These are phyloP conservation scores for Andrena praecox DNA, from an alignment of 2,888 invertebrate genomes.

Conservation along the genomic window DNA sequence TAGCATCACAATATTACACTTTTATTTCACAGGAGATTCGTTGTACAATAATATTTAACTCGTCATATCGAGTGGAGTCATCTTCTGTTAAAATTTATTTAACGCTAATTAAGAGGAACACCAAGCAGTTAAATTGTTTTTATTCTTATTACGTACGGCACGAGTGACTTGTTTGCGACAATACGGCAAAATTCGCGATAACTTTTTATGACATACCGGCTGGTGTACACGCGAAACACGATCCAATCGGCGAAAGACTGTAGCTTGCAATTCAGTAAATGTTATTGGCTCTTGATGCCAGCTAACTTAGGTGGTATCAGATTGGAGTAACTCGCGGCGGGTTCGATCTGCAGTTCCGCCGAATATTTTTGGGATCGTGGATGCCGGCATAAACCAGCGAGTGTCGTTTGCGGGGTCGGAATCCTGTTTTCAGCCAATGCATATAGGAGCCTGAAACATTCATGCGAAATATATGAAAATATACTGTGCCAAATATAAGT, in stretches of 20 bases:
- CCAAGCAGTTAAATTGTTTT: background rate
- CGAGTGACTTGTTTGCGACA: background rate
- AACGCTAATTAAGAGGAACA: too few species aligned
- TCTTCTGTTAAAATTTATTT: too few species aligned
- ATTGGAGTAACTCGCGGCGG: slow-evolving; percentile 59
- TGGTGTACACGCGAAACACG: slow-evolving; percentile 48
- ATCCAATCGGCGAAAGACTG: slow-evolving; percentile 48
- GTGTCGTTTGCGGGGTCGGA: slow-evolving; percentile 48
- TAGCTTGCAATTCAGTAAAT: slow-evolving; percentile 61
- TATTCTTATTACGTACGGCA: background rate
- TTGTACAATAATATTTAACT: too few species aligned
- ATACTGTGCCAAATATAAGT: background rate
- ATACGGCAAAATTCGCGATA: background rate
- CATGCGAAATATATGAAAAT: slow-evolving; percentile 29
- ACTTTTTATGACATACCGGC: slow-evolving; percentile 26
- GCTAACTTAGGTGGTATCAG: slow-evolving; percentile 66
- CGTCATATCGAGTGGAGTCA: too few species aligned
- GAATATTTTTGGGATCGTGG: slow-evolving; percentile 62
- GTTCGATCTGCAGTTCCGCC: slow-evolving; percentile 58
- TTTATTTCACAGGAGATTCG: too few species aligned
- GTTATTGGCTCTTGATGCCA: slow-evolving; percentile 68
- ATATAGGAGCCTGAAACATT: slow-evolving; percentile 14
- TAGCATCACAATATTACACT: too few species aligned
- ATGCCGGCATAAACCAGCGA: slow-evolving; percentile 49
- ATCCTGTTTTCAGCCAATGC: slow-evolving; percentile 29